Evolutionary conservation across 2,797 vertebrate species (phyloP).

Genomic region (Podargus strigoides): DNA sequence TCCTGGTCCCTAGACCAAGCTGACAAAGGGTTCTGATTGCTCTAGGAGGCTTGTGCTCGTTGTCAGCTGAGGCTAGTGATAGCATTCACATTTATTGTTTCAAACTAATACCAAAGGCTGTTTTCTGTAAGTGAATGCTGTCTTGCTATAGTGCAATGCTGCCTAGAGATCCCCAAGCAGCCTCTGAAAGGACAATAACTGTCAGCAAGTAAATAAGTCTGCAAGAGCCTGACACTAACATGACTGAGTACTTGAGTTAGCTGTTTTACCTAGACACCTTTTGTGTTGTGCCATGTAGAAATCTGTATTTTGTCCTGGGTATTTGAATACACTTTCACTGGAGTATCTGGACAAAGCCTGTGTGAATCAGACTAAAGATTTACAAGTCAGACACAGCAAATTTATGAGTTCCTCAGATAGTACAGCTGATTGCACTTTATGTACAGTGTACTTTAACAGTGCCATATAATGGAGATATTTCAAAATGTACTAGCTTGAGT

Average conservation of each 20-base stretch:
- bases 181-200: not conserved
- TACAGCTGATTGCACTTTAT: not conserved
- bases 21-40: not conserved
- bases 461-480: not conserved
- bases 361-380: not conserved
- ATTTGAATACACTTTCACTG: not conserved
- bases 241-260: not conserved
- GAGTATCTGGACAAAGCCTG: not conserved
- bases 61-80: not conserved
- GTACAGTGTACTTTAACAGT: not conserved
- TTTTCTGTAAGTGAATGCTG: not conserved
- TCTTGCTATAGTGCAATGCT: not conserved
- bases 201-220: not conserved
- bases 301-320: not conserved
- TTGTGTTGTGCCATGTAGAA: not conserved
- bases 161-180: not conserved
- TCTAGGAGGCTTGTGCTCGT: not conserved
- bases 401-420: not conserved
- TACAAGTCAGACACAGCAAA: not conserved
- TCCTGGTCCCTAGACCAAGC: not conserved
- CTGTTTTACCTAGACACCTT: not conserved
- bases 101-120: not conserved
- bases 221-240: not conserved
- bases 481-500: not conserved
- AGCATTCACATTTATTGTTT: not conserved